A percentile compares a stretch with the other conserved stretches of the same genome.
These are phyloP conservation scores for Myotis davidii DNA, from an alignment of 2,113 vertebrate genomes.

Conservation along the genomic window DNA sequence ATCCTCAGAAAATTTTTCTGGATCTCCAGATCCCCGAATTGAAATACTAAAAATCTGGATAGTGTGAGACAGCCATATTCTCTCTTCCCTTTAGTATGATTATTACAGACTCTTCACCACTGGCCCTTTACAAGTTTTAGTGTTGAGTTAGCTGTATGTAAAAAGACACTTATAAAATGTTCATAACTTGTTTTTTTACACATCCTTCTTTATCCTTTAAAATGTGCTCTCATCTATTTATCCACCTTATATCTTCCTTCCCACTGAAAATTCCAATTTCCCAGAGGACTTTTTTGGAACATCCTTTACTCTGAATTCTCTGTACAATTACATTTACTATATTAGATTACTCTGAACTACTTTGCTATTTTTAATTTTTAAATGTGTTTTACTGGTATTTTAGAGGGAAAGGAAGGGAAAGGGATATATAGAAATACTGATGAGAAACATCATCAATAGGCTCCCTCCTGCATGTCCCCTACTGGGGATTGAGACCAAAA, in stretches of 20 bases:
- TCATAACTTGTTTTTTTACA: not conserved
- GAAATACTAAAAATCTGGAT: not conserved
- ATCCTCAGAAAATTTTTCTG: not conserved
- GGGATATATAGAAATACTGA: no score
- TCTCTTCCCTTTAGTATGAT: not conserved
- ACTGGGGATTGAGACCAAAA: no score
- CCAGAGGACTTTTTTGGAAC: not conserved
- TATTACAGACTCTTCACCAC: not conserved
- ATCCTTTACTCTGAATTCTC: not conserved
- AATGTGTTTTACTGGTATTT: no score
- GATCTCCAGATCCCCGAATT: not conserved
- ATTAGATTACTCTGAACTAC: not conserved
- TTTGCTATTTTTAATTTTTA: not conserved
- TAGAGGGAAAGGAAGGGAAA: no score
- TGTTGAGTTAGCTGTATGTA: not conserved
- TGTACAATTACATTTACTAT: not conserved
- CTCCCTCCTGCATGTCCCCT: no score
- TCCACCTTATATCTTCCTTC: not conserved
- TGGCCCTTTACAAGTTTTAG: not conserved
- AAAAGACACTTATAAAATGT: not conserved
- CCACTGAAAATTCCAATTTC: constrained; percentile 30
- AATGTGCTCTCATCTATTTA: not conserved
- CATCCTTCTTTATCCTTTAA: not conserved
- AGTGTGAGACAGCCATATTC: not conserved
- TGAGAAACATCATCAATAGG: no score